Evolutionary conservation across 2,888 invertebrate genomes (phyloP).

Genomic region (Pristionchus entomophagus): DNA sequence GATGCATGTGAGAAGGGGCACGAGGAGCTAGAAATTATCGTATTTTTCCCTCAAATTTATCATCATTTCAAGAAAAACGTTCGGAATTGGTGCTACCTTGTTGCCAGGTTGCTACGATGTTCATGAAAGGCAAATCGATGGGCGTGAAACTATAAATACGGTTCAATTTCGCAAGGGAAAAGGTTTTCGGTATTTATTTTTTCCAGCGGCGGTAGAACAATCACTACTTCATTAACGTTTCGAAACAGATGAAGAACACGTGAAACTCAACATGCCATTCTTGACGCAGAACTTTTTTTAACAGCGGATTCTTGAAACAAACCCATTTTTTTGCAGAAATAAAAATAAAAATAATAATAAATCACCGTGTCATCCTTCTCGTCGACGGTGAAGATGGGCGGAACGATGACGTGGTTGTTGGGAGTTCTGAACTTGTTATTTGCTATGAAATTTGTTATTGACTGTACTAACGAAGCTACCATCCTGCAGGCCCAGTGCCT

Average conservation of each 20-base stretch:
- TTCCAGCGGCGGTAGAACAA: no score
- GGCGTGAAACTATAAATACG: no score
- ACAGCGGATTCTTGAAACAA: neutral
- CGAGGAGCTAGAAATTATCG: neutral
- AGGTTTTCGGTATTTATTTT: no score
- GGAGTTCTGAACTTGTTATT: neutral
- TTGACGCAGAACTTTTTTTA: neutral
- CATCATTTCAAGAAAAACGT: no score
- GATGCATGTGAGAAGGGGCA: slow-evolving; percentile 12
- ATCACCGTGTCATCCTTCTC: neutral
- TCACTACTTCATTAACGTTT: neutral
- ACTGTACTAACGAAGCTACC: neutral
- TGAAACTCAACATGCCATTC: neutral
- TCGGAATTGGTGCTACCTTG: no score
- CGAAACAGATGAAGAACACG: neutral
- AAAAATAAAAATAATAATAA: no score
- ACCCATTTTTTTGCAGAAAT: no score
- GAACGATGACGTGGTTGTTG: slow-evolving; percentile 30
- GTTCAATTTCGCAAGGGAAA: no score
- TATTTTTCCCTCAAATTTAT: no score
- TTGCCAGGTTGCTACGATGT: no score
- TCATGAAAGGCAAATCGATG: no score
- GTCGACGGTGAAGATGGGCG: slow-evolving; percentile 33
- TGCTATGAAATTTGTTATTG: neutral
- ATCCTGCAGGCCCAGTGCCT: no score